Conservation (phyloP, 2,888 invertebrate species). For the Tanypteryx hageni region DNA sequence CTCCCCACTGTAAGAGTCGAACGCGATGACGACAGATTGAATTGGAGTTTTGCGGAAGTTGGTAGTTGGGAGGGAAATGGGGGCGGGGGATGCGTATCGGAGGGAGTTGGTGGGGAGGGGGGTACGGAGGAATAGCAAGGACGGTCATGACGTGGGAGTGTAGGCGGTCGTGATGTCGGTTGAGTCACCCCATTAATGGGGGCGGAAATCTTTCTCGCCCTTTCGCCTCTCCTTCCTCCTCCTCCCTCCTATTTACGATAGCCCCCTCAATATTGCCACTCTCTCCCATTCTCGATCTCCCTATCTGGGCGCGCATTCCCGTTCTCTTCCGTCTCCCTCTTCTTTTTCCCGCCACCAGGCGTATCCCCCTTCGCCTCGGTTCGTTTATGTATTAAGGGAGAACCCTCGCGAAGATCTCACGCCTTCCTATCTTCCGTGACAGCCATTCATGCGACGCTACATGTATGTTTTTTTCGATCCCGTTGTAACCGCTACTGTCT, state of each 20-base stretch:
- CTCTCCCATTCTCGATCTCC: neutral
- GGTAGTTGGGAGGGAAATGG: neutral
- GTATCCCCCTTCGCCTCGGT: neutral
- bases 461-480: neutral
- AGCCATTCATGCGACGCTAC: neutral
- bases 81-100: neutral
- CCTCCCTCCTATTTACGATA: neutral
- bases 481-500: neutral
- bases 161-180: neutral
- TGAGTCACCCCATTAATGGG: slow-evolving; percentile 29
- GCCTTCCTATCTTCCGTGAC: neutral
- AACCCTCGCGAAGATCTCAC: neutral
- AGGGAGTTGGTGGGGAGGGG: neutral
- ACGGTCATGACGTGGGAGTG: neutral
- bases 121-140: neutral
- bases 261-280: neutral
- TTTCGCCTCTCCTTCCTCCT: neutral
- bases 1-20: neutral
- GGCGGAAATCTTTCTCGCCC: neutral
- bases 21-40: neutral
- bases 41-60: slow-evolving; percentile 2
- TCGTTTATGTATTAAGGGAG: neutral
- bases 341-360: neutral
- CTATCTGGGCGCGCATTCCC: neutral
- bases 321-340: neutral